Evolutionary conservation across 2,888 invertebrate genomes (phyloP).

Genomic region (Lasioglossum oenotherae): DNA sequence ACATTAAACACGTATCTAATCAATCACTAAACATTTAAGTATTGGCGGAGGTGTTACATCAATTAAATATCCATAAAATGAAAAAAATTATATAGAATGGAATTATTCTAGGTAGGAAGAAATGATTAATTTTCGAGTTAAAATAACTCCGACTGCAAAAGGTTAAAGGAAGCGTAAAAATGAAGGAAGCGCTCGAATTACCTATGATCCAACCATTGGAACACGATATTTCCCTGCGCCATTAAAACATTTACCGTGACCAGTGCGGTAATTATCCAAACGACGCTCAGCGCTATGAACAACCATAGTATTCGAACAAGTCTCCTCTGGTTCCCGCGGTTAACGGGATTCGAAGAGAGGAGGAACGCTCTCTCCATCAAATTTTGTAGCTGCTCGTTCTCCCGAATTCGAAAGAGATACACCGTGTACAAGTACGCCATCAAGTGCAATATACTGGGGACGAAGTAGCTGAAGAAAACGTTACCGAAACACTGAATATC

Average conservation of each 20-base stretch:
- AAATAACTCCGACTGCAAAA: too few species aligned
- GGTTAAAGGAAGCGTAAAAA: neutral
- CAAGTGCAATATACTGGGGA: slow-evolving; percentile 91
- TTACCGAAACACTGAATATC: slow-evolving; percentile 90
- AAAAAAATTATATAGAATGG: too few species aligned
- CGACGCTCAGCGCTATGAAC: slow-evolving; percentile 88
- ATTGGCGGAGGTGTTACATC: too few species aligned
- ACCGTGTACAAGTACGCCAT: slow-evolving; percentile 90
- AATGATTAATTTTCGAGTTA: too few species aligned
- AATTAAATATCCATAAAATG: too few species aligned
- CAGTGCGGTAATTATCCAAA: slow-evolving; percentile 90
- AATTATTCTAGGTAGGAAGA: too few species aligned
- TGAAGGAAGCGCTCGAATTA: slow-evolving; percentile 72
- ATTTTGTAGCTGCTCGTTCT: slow-evolving; percentile 93
- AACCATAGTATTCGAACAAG: slow-evolving; percentile 90
- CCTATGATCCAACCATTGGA: slow-evolving; percentile 88
- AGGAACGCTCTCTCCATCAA: slow-evolving; percentile 93
- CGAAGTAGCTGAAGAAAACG: slow-evolving; percentile 89
- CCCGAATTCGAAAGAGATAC: slow-evolving; percentile 90
- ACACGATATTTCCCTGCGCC: slow-evolving; percentile 87
- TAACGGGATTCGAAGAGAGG: slow-evolving; percentile 89
- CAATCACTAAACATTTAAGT: too few species aligned
- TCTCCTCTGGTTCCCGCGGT: slow-evolving; percentile 88
- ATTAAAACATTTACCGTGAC: slow-evolving; percentile 88
- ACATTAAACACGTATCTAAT: neutral